Evolutionary conservation across 2,797 vertebrate genomes (phyloP).

Genomic region (Lepus townsendii): DNA sequence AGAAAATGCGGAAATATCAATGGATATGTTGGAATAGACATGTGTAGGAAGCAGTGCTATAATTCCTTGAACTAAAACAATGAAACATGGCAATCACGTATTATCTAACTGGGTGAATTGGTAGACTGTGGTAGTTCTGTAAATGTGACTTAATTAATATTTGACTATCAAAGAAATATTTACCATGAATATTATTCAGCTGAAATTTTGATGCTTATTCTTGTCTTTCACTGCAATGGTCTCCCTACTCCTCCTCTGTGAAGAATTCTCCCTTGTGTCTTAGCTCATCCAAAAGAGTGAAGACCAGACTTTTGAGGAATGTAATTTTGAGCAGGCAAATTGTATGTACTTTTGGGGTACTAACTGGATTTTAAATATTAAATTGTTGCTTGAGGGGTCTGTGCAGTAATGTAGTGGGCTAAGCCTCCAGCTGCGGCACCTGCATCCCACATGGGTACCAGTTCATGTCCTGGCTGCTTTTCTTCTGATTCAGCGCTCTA

Average conservation of each 20-base stretch:
- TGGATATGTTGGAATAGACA: not conserved
- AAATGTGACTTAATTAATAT: slow-evolving; percentile 22
- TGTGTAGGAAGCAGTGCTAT: not conserved
- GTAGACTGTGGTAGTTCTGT: not conserved
- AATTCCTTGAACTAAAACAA: slow-evolving; percentile 44
- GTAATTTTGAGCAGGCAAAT: not conserved
- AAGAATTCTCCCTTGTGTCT: not conserved
- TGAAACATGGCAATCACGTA: not conserved
- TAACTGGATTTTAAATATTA: not conserved
- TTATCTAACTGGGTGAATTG: not conserved
- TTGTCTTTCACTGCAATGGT: not conserved
- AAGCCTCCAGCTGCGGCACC: no score
- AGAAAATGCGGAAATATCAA: slow-evolving; percentile 39
- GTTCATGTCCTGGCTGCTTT: no score
- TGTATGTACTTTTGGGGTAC: not conserved
- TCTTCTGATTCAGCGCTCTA: no score
- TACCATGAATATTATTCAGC: not conserved
- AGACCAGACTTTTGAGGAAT: not conserved
- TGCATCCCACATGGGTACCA: no score
- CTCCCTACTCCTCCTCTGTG: rapidly evolving
- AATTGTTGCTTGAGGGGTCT: not conserved
- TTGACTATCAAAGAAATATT: slow-evolving; percentile 57
- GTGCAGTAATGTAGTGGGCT: no score
- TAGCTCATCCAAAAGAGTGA: not conserved
- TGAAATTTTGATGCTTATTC: not conserved